A percentile compares a stretch with the other conserved stretches of the same genome.
These are phyloP conservation scores for Aporophyla nigra DNA, from an alignment of 2,888 invertebrate species.

Conservation along the genomic window DNA sequence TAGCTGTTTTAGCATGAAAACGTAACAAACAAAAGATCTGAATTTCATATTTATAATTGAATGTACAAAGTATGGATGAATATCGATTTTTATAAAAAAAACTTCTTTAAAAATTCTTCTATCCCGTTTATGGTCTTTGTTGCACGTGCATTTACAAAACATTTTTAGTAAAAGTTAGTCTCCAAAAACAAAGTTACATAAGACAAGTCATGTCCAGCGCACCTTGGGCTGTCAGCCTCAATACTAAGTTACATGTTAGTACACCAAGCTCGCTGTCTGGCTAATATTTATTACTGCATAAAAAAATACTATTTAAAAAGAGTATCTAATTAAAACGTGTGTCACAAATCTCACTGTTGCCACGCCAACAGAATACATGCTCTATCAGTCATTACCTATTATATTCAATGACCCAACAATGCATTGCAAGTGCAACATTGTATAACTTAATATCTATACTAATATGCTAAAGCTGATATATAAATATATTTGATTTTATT, in stretches of 20 bases:
- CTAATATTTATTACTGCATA: neutral
- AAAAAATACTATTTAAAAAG: neutral
- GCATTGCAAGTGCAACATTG: neutral
- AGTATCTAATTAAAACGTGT: neutral
- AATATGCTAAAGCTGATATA: too few relatives aligned
- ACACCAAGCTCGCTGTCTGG: neutral
- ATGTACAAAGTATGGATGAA: too few relatives aligned
- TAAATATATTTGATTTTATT: too few relatives aligned
- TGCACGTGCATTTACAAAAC: too few relatives aligned
- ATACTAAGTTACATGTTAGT: neutral
- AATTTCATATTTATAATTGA: too few relatives aligned
- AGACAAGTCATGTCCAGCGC: neutral
- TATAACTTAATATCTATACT: too few relatives aligned
- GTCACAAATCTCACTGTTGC: neutral
- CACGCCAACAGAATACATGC: constrained; percentile 4
- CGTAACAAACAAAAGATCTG: too few relatives aligned
- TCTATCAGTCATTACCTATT: neutral
- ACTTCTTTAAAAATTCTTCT: too few relatives aligned
- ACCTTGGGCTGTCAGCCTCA: constrained; percentile 19
- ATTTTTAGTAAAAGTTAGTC: neutral
- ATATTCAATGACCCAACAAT: constrained; percentile 15
- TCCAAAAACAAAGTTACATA: neutral
- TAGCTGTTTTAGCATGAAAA: too few relatives aligned
- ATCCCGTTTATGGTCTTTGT: too few relatives aligned
- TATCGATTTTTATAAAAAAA: too few relatives aligned